Evolutionary conservation across 2,797 vertebrate genomes (phyloP), one percentile per base, ranked within the genome.

Genomic region (Ctenopoma multispine): DNA sequence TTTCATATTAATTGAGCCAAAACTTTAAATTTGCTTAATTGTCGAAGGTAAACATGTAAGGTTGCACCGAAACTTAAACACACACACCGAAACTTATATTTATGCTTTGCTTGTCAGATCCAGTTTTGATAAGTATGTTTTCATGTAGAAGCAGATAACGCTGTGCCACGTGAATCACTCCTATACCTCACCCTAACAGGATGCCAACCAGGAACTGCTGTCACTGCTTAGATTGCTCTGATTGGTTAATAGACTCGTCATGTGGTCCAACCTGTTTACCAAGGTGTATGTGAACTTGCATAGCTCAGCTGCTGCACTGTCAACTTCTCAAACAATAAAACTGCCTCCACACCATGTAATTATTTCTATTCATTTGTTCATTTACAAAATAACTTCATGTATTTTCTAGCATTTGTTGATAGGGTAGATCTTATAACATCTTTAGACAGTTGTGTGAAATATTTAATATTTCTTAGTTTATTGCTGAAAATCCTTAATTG

Each of bases 181-280:
- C 68, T 68, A 70, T 84, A 82, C 77, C 63, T 79, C 49, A 5
- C 4, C 27, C 15, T 43, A 87, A 78, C 91, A 87, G 92, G 93
- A 94, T 80, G 61, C 54, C 18, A 75, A 75, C 41, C 90, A 90
- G 92, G 93, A 93, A 87, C 31, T 80, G 49, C 44, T 1, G 21
- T 23, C 1, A 0, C 53, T 48, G 53, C n/a, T 64, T 34, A 27
- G n/a, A 54, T 72, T 83, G 43, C 57, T 61, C n/a, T 36, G 41
- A 48, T 23, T 14, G 14, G 17, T 18, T 24, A 41, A 34, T 34
- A 8, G 5, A 29, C 40, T 56, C 43, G 3, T 24, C 10, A 13
- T 61, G 57, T 36, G 0, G 80, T 66, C 49, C 0, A 20, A 82
- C 86, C 75, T 53, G 88, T 84, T 88, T 47, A 48, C 29, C 47